These are phyloP conservation scores for Athalia cordata DNA, from an alignment of 2,888 invertebrate species.

Conservation along the genomic window DNA sequence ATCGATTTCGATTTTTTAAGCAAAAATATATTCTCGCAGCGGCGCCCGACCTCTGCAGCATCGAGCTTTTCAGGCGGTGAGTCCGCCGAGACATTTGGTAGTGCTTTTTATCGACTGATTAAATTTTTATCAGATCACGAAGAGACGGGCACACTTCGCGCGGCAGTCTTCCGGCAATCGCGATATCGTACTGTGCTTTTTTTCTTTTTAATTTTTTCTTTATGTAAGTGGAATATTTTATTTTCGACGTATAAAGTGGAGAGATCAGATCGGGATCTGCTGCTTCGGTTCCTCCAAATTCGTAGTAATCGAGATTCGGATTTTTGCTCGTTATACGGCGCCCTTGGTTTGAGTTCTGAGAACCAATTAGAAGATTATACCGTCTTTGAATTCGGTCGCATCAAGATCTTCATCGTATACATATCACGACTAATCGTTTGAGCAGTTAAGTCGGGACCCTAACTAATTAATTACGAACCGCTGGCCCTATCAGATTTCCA, in stretches of 20 bases:
- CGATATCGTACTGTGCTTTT: background rate
- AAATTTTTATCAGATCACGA: conserved; percentile 22
- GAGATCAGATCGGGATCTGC: too few relatives aligned
- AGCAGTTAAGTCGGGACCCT: background rate
- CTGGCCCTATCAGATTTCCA: conserved; percentile 2
- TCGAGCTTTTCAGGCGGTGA: conserved; percentile 19
- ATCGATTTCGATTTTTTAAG: background rate
- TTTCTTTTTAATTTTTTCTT: too few relatives aligned
- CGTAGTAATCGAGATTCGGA: too few relatives aligned
- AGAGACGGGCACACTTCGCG: background rate
- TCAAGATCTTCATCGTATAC: background rate
- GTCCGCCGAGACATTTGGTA: background rate
- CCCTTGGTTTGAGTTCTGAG: too few relatives aligned
- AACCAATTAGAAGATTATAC: too few relatives aligned
- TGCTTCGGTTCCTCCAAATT: too few relatives aligned
- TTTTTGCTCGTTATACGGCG: too few relatives aligned
- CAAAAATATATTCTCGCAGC: background rate
- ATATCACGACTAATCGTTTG: background rate
- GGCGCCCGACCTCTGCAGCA: background rate
- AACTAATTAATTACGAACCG: background rate
- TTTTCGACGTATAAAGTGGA: too few relatives aligned
- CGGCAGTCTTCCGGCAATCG: background rate
- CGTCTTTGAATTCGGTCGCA: background rate
- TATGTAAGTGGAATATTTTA: too few relatives aligned
- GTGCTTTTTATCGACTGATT: conserved; percentile 25